Conservation (phyloP, 2,113 vertebrate genomes). For the Pachycephala philippinensis region DNA sequence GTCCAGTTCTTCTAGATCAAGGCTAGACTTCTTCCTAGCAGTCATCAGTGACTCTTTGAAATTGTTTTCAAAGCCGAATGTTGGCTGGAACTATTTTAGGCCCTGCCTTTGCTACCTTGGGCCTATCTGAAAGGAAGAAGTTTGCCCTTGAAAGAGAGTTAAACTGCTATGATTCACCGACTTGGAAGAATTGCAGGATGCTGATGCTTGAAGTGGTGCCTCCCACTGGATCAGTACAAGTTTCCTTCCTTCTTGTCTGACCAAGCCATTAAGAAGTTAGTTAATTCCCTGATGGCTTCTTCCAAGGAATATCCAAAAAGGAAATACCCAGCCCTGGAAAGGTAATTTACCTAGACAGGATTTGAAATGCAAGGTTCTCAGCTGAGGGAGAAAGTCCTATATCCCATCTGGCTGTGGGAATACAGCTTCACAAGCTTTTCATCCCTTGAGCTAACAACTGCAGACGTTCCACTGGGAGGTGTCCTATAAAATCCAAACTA, state of each 20-base stretch:
- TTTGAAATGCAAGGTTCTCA: constrained; percentile 51
- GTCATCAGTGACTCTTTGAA: not conserved
- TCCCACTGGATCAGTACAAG: constrained; percentile 63
- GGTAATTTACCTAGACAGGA: constrained; percentile 77
- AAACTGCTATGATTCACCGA: constrained; percentile 75
- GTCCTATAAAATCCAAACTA: constrained; percentile 1
- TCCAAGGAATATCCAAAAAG: constrained; percentile 71
- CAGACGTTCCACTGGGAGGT: not conserved
- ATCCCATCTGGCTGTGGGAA: not conserved
- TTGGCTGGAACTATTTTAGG: constrained; percentile 72
- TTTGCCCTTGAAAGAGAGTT: constrained; percentile 75
- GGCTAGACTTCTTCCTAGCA: not conserved
- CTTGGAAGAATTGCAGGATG: constrained; percentile 80
- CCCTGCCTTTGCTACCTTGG: constrained; percentile 61
- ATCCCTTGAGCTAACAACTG: constrained; percentile 4
- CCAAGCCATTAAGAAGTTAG: constrained; percentile 73
- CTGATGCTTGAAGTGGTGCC: constrained; percentile 68
- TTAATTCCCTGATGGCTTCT: constrained; percentile 65
- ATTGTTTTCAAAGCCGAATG: constrained; percentile 57
- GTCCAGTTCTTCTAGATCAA: constrained; percentile 35
- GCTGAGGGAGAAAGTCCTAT: constrained; percentile 16
- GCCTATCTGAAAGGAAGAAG: constrained; percentile 72
- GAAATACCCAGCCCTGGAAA: constrained; percentile 70
- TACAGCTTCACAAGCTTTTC: not conserved
- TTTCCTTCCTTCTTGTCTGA: constrained; percentile 81